Evolutionary conservation across 2,888 invertebrate genomes (phyloP), one percentile per base, ranked within the genome.

Genomic region (Steromphala cineraria): DNA sequence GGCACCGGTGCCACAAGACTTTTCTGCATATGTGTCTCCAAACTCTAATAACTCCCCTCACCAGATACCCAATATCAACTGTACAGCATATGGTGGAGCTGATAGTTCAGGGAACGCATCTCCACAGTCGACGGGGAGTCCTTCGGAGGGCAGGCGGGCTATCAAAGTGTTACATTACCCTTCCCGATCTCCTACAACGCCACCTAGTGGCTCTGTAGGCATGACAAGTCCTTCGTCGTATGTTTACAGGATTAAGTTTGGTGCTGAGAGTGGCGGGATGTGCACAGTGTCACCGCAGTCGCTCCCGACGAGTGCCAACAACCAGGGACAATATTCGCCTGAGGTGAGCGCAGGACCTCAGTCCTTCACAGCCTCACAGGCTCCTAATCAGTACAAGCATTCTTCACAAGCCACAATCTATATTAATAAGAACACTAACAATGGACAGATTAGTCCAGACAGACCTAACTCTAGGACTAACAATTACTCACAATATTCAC

Each of bases 1-100:
- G 10, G 80, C 86, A 19, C 84, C 86, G 8, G 82, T 86, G 24
- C 81, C 85, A 8, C 82, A 78, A 80, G 87, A 87, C 67, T 82
- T 88, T 19, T 83, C 83, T 67, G 84, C 86, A 67, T 89, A 84
- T 75, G 83, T 87, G 67, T 80, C 77, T 4, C 36, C 19, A 76
- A 79, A 46, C 24, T 28, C 62, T 17, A 21, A 21, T 55, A 62
- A 67, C 46, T 53, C 76, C 19, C 40, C 81, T 40, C 56, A 71
- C n/a, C 78, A 78, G 62, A 81, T 81, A 28, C 81, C 81, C 17
- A 81, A 81, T 78, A 81, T 79, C 74, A 79, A 79, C 55, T 79
- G 79, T 75, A 71, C 71, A 21, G 67, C 67, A 19, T 52, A 78
- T 67, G 36, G 78, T n/a, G 76, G 76, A 13, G 46, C 67, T n/a